Evolutionary conservation across 2,113 vertebrate genomes (phyloP), one percentile per base, ranked within the genome.

Genomic region (Anseranas semipalmata): DNA sequence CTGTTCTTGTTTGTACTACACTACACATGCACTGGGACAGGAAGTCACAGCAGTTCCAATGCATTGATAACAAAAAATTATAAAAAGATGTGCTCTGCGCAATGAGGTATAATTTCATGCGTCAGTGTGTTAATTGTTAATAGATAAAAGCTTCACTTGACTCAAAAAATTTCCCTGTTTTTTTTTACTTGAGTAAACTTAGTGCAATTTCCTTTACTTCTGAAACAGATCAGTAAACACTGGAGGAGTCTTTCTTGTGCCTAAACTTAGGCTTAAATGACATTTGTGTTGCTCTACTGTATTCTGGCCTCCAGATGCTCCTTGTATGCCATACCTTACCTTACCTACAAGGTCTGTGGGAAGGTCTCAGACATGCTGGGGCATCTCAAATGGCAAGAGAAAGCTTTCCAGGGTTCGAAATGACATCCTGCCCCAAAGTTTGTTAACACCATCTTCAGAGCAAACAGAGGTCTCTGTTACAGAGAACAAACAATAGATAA

Each of bases 61-160:
- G 75, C 82, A 92, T 3, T 90, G 87, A 88, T 87, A 83, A 76
- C 37, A 80, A 94, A 86, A 96, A 50, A 24, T 50, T 76, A 83
- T 55, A 28, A 80, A 86, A 90, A 93, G 30, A 24, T 53, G 58
- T 15, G 8, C 72, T 93, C 45, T 94, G 37, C 1, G 0, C 75
- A 93, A 70, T 67, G 43, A 80, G 19, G 16, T 83, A n/a, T 63
- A 67, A 63, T n/a, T 73, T 85, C 6, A 4, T 87, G 89, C 41
- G 25, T 94, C 95, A 95, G 7, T 59, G 55, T 35, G 62, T n/a
- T 43, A 25, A 73, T 70, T 90, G 75, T 77, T 76, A 76, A 37
- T 20, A 87, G 77, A 93, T 66, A 80, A 96, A 94, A 93, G 12
- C 22, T 93, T 88, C 33, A 33, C 58, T 66, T 55, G 45, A 92